Percentiles rank a stretch among this genome's conserved stretches.
phyloP scores from a whole-genome alignment of 2,113 vertebrate species.

The Edolisoma coerulescens region DNA sequence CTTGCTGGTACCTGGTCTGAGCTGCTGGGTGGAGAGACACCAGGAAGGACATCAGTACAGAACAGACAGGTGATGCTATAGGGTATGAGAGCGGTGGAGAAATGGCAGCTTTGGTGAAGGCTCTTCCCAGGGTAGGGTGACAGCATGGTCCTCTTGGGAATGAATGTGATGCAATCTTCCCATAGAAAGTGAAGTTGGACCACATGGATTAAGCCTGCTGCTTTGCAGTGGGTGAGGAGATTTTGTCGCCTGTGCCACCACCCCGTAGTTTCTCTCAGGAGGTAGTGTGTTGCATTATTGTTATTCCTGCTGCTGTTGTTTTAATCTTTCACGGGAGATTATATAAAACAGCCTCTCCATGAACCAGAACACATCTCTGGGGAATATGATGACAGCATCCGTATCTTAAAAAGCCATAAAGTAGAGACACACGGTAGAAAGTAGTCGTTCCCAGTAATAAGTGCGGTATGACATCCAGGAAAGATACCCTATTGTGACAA shows the following conservation, averaged over 20 bases:
- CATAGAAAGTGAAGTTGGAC: background rate
- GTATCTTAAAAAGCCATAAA: conserved; percentile 53
- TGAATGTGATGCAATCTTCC: background rate
- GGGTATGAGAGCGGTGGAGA: background rate
- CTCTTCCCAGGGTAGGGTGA: background rate
- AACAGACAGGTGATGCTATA: background rate
- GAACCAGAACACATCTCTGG: conserved; percentile 44
- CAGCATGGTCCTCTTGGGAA: background rate
- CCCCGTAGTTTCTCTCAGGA: background rate
- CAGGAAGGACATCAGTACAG: background rate
- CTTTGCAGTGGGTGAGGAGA: background rate
- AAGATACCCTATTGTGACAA: conserved; percentile 5
- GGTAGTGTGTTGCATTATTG: background rate
- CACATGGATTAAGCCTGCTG: fast-evolving
- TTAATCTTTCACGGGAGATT: conserved; percentile 35
- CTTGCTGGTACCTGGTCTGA: background rate
- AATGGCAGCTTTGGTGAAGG: background rate
- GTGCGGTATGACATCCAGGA: background rate
- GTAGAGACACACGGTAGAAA: background rate
- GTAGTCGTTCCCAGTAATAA: conserved; percentile 28
- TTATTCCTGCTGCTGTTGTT: conserved; percentile 18
- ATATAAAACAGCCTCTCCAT: conserved; percentile 45
- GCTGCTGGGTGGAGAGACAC: background rate
- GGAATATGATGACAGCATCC: conserved; percentile 47
- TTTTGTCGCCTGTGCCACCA: background rate